Conservation (phyloP, 2,797 vertebrate genomes). For the Sebastes goodei region DNA sequence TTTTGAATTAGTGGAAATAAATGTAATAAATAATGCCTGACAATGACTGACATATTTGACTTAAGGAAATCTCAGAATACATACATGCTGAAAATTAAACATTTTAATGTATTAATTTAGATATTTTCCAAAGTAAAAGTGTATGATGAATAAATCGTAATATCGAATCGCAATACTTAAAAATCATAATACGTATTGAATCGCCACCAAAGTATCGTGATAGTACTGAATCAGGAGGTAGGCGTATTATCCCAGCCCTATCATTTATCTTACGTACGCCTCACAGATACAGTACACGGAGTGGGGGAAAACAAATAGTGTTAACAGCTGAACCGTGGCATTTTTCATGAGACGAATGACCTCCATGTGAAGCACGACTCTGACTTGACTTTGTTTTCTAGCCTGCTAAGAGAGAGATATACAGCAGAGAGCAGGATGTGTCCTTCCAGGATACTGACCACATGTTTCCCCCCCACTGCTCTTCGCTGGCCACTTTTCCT, state of each 20-base stretch:
- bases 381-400: neutral
- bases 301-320: neutral
- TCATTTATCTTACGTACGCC: constrained; percentile 31
- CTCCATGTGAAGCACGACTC: neutral
- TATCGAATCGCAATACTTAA: no score
- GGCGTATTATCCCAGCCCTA: no score
- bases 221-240: no score
- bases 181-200: no score
- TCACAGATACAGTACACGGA: neutral
- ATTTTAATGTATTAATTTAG: no score
- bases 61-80: rapidly evolving
- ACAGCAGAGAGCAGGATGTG: constrained; percentile 37
- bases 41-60: no score
- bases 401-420: neutral
- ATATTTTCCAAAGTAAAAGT: no score
- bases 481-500: constrained; percentile 41
- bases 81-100: no score
- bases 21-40: no score
- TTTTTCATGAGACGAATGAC: constrained; percentile 17
- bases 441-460: constrained; percentile 44
- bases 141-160: no score
- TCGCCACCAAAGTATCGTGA: no score
- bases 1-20: no score
- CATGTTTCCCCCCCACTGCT: constrained; percentile 28
- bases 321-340: constrained; percentile 15